A percentile compares a stretch with the other conserved stretches of the same genome.
These are phyloP conservation scores for Lasioglossum zephyrum DNA, from an alignment of 2,888 invertebrate species.

Conservation along the genomic window DNA sequence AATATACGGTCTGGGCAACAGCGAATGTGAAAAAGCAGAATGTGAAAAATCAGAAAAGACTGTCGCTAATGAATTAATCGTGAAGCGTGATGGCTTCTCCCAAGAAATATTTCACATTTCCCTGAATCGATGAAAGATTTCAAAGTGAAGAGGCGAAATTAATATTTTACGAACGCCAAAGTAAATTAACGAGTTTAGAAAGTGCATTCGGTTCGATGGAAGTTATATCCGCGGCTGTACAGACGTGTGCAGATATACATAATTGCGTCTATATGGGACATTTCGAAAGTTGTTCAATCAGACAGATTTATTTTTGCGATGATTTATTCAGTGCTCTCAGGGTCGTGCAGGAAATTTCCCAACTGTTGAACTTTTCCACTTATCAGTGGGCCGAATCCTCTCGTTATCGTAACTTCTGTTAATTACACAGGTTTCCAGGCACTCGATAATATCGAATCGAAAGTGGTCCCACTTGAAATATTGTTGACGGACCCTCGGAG, in stretches of 20 bases:
- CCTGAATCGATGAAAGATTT: background rate
- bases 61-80: background rate
- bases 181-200: background rate
- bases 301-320: conserved; percentile 31
- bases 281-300: background rate
- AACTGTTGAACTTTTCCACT: conserved; percentile 44
- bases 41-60: background rate
- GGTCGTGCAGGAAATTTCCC: conserved; percentile 32
- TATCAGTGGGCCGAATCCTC: conserved; percentile 38
- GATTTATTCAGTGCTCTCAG: conserved; percentile 16
- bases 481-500: conserved; percentile 27
- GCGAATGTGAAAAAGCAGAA: background rate
- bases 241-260: background rate
- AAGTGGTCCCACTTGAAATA: conserved; percentile 41
- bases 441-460: conserved; percentile 54
- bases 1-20: background rate
- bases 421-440: conserved; percentile 40
- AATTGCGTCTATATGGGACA: background rate
- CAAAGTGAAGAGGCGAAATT: background rate
- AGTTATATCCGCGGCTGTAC: background rate
- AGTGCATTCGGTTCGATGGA: background rate
- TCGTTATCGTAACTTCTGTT: conserved; percentile 50
- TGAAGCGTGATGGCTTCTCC: background rate
- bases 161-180: background rate
- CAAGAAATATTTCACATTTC: background rate